A percentile compares a stretch with the other conserved stretches of the same genome.
phyloP scores from a whole-genome alignment of 2,797 vertebrate species.

The Oreochromis mossambicus region DNA sequence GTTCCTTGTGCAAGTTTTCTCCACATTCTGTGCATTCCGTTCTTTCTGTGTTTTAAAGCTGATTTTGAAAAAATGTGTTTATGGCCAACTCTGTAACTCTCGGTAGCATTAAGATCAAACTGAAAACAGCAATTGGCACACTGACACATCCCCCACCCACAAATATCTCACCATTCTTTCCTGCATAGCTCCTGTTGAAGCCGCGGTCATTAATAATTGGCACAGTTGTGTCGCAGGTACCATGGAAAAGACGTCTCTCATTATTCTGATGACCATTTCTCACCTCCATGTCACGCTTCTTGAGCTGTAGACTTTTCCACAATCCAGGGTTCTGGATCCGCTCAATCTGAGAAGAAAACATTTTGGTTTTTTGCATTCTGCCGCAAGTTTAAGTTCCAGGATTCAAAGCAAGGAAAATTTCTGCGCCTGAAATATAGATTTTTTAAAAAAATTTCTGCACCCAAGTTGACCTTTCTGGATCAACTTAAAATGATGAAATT shows the following conservation, averaged over 20 bases:
- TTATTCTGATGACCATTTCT: constrained; percentile 78
- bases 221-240: constrained; percentile 64
- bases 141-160: background rate
- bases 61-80: background rate
- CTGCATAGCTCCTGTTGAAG: constrained; percentile 89
- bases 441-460: no score
- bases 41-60: background rate
- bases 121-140: background rate
- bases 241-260: constrained; percentile 85
- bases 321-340: constrained; percentile 85
- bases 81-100: background rate
- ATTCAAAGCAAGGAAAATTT: background rate
- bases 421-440: no score
- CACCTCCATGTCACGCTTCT: constrained; percentile 74
- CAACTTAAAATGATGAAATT: no score
- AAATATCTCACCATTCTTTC: constrained; percentile 85
- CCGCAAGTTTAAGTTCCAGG: background rate
- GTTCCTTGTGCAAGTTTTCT: background rate
- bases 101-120: background rate
- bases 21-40: rapidly evolving
- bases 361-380: background rate
- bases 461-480: no score
- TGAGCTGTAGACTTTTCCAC: constrained; percentile 81
- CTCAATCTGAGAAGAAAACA: constrained; percentile 75
- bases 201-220: constrained; percentile 74